Evolutionary conservation across 2,888 invertebrate genomes (phyloP).

Genomic region (Alsophila aescularia): DNA sequence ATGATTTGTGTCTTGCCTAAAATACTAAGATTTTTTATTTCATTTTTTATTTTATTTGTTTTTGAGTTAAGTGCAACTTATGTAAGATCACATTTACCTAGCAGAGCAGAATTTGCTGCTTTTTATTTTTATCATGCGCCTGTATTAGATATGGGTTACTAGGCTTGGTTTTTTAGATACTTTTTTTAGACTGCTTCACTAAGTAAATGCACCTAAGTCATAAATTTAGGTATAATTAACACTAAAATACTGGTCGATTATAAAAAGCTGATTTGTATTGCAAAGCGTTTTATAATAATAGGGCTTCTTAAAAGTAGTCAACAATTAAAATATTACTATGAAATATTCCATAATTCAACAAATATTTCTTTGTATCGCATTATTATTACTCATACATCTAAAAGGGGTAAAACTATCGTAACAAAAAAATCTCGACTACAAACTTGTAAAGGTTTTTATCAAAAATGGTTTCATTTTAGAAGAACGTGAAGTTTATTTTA

Average conservation of each 20-base stretch:
- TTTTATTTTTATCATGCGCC: neutral
- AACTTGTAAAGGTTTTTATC: constrained; percentile 77
- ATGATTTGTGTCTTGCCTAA: constrained; percentile 46
- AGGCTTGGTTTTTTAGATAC: too few species aligned
- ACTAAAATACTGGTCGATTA: constrained; percentile 61
- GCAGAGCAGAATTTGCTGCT: constrained; percentile 17
- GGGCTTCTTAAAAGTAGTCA: constrained; percentile 79
- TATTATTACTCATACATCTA: constrained; percentile 56
- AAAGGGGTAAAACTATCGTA: constrained; percentile 70
- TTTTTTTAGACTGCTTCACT: constrained; percentile 11
- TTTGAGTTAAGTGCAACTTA: constrained; percentile 20
- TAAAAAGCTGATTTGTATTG: constrained; percentile 53
- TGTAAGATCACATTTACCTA: constrained; percentile 21
- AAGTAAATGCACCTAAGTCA: constrained; percentile 28
- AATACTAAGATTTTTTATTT: constrained; percentile 36
- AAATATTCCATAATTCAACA: constrained; percentile 64
- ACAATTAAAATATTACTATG: constrained; percentile 75
- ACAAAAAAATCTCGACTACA: constrained; percentile 67
- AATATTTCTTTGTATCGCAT: constrained; percentile 53
- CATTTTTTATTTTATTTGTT: constrained; percentile 30
- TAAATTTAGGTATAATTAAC: constrained; percentile 25
- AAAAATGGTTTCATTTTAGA: constrained; percentile 64
- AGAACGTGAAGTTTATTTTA: constrained; percentile 11
- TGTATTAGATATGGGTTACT: too few species aligned
- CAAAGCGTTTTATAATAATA: constrained; percentile 60